Evolutionary conservation across 2,113 vertebrate species (phyloP), one percentile per base, ranked within the genome.

Genomic region (Acanthisitta chloris): DNA sequence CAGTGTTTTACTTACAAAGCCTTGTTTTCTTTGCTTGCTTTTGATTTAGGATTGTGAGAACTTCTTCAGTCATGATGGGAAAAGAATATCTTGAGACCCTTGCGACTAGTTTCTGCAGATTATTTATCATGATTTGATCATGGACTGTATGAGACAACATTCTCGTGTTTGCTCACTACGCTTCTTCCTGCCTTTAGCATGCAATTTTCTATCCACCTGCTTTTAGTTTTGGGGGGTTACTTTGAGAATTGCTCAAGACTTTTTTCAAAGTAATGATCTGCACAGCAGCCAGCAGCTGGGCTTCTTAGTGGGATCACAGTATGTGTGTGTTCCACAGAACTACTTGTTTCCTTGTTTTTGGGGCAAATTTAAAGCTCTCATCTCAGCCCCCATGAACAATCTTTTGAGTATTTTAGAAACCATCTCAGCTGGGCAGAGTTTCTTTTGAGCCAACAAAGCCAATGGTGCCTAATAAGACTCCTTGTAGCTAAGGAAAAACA

Each of bases 401-500:
- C 45, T 92, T 51, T 28, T 25, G 45, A 86, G 64, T 46, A 19
- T 65, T 88, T 93, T 70, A 86, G 76, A 95, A 93, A 83, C 13
- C 0, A 4, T 80, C 24, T 93, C 76, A 83, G 38, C 82, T 92
- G 76, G 38, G 38, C 49, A 86, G 36, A 17, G 21, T 26, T 88
- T 86, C 42, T 73, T 81, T 58, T n/a, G 33, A 93, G 67, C 34
- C 76, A 94, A 81, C 36, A 88, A 66, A 90, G 3, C 21, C 90
- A 78, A 83, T 71, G 54, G 29, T 76, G 8, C 42, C 86, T 81
- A 87, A 91, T 94, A 94, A 89, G 95, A 94, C 19, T 79, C 12
- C 61, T 57, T 79, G 91, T 85, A 96, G 42, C 89, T 90, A 94
- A 90, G 94, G 91, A 91, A 96, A 96, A 94, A 92, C 64, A 66